Percentiles rank a stretch among this genome's conserved stretches.
phyloP scores from a whole-genome alignment of 1,140 invertebrate species.

The Macrobrachium nipponense region DNA sequence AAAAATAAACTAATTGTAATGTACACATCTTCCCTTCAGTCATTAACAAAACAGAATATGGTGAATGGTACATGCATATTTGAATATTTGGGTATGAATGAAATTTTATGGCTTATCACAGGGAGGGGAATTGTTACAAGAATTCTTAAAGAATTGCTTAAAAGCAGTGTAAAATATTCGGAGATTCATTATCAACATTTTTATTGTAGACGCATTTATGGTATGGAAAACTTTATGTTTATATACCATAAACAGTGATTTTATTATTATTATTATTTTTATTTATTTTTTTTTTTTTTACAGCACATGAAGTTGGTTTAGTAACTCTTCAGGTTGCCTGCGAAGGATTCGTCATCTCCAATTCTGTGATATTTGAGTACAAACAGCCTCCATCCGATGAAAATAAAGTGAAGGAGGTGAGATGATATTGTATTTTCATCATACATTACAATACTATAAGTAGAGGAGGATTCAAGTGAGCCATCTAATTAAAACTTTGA shows the following conservation, averaged over 20 bases:
- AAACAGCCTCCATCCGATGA: constrained; percentile 78
- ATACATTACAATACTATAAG: not conserved
- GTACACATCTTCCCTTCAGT: no score
- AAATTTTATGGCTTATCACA: no score
- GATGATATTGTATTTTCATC: constrained; percentile 27
- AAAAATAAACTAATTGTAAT: no score
- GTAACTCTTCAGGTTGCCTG: constrained; percentile 91
- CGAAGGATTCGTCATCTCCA: constrained; percentile 90
- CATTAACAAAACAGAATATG: no score
- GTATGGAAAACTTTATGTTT: no score
- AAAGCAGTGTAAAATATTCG: no score
- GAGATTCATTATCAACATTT: not conserved
- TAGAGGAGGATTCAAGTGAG: not conserved
- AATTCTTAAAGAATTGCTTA: no score
- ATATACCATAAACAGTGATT: not conserved
- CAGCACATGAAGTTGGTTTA: constrained; percentile 88
- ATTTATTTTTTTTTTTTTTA: constrained; percentile 66
- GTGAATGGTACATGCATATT: no score
- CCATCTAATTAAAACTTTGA: no score
- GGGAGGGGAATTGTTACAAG: no score
- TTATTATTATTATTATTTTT: no score
- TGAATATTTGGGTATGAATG: no score
- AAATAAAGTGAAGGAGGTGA: constrained; percentile 70
- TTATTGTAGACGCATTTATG: not conserved
- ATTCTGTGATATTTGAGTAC: constrained; percentile 94